These are phyloP conservation scores for Cryptus armator DNA, from an alignment of 2,888 invertebrate genomes.

Conservation along the genomic window DNA sequence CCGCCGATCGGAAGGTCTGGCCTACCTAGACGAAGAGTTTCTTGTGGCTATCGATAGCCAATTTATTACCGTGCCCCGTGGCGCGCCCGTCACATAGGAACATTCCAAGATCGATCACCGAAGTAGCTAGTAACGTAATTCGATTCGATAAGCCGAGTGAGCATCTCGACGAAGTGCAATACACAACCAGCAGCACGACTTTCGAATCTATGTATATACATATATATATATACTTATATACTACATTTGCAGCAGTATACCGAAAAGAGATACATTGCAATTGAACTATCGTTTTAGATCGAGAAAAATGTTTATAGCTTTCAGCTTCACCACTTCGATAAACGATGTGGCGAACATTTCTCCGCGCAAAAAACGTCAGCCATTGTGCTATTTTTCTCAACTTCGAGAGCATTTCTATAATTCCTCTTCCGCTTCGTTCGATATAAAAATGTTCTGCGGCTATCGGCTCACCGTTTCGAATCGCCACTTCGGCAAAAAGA, in stretches of 20 bases:
- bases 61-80: conserved; percentile 53
- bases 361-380: conserved; percentile 13
- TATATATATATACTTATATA: not conserved
- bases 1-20: conserved; percentile 5
- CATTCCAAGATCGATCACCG: conserved; percentile 61
- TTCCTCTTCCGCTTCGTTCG: conserved; percentile 21
- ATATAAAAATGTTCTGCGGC: not conserved
- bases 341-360: conserved; percentile 26
- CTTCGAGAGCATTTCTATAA: conserved; percentile 6
- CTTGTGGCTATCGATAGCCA: conserved; percentile 58
- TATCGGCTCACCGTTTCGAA: not conserved
- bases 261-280: conserved; percentile 17
- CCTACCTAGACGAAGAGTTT: conserved; percentile 17
- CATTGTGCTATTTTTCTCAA: not conserved
- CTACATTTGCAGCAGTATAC: not conserved
- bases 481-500: not conserved
- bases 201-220: too few species aligned
- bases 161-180: conserved; percentile 23
- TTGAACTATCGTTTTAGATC: conserved; percentile 33
- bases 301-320: conserved; percentile 35
- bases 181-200: too few species aligned
- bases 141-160: conserved; percentile 56
- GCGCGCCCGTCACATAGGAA: conserved; percentile 45
- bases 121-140: conserved; percentile 47
- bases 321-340: conserved; percentile 29